Base-by-base conservation (phyloP, 2,888 invertebrate species). In the Nudaria mundana region DNA sequence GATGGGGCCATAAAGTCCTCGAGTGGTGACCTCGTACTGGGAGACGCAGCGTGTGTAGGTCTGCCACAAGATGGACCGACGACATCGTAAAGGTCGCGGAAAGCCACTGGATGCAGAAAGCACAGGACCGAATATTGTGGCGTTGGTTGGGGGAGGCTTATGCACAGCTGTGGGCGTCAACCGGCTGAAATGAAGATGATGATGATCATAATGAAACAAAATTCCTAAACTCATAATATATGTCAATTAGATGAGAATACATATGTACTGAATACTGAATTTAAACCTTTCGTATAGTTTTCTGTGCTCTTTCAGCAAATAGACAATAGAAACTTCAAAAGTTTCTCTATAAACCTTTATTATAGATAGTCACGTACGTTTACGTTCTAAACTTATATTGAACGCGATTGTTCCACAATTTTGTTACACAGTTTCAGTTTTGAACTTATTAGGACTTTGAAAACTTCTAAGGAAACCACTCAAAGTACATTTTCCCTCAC, bases 381-480 rank as follows among this genome's bases (percentile, higher is more conserved):
- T 13, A 31, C 38, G 39, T 22, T 23, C 52, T 56, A 44, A 43
- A 44, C 37, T 44, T 37, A 52, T 48, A 44, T 43, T 38, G 28
- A 28, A 4, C 11, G 12, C 22, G 44, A 42, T 49, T 37, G 53
- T 48, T 42, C 18, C 40, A 34, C 18, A 40, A 52, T n/a, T 44
- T 52, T 43, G 7, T 38, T 44, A 49, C 39, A 18, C 20, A 49
- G 32, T 52, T 54, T 42, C 26, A 31, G 24, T 40, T 40, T 16
- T 15, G 11, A 37, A 30, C 7, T 30, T 35, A 20, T 29, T 35
- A 16, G 8, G 5, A 37, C 14, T 37, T 23, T 30, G 36, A 23
- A 11, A 15, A 37, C 15, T 30, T 30, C 14, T 35, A 2, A 37
- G 8, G 15, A 37, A 36, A 13, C 14, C 29, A 26, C 35, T 35